phyloP scores from a whole-genome alignment of 2,113 vertebrate species.

The Bufo gargarizans region DNA sequence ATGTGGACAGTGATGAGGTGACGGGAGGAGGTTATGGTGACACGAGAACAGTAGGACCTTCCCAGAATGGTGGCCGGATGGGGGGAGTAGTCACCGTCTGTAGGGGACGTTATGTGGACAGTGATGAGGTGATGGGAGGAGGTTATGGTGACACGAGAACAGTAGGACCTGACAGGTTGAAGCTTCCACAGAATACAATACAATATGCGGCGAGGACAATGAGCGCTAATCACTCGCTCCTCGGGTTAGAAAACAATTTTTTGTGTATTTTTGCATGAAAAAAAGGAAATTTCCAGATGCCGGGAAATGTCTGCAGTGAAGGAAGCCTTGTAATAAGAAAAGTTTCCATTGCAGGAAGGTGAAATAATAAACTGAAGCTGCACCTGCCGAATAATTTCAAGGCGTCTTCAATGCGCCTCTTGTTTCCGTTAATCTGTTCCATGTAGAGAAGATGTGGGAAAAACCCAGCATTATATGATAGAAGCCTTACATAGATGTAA shows the following conservation, averaged over 20 bases:
- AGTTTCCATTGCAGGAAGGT: neutral
- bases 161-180: conserved; percentile 8
- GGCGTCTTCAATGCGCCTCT: no score
- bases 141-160: neutral
- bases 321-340: no score
- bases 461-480: no score
- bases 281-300: neutral
- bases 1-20: neutral
- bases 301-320: neutral
- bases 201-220: neutral
- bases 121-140: conserved; percentile 14
- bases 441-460: no score
- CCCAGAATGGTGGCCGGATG: neutral
- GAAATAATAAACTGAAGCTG: neutral
- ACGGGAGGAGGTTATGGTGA: conserved; percentile 18
- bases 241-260: neutral
- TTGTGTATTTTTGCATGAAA: neutral
- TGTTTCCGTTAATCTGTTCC: no score
- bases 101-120: neutral
- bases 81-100: neutral
- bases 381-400: no score
- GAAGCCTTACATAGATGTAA: no score
- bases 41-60: neutral
- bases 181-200: neutral
- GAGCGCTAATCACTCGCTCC: no score